phyloP scores from a whole-genome alignment of 2,113 vertebrate species.

The Ia io region DNA sequence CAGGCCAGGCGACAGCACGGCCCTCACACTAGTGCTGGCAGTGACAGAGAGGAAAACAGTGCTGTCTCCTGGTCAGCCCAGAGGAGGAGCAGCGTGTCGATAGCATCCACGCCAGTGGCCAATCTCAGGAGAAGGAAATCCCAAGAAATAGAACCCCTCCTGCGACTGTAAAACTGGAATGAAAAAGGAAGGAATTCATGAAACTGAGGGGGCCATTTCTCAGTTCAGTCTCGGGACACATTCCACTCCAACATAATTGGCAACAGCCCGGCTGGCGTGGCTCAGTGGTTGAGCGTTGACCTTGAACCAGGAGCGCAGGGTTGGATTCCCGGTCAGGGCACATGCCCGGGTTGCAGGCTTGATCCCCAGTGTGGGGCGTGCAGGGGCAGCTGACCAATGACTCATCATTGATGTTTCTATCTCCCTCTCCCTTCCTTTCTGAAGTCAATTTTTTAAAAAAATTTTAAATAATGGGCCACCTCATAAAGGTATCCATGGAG shows the following conservation, averaged over 20 bases:
- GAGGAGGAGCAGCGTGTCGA: not conserved
- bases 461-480: no score
- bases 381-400: no score
- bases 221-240: not conserved
- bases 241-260: not conserved
- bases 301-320: no score
- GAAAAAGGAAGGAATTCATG: not conserved
- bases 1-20: not conserved
- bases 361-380: no score
- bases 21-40: not conserved
- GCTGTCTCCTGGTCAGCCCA: not conserved
- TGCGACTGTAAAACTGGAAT: not conserved
- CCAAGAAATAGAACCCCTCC: not conserved
- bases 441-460: no score
- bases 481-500: not conserved
- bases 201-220: not conserved
- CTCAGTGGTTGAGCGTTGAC: no score
- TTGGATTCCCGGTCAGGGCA: no score
- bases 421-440: no score
- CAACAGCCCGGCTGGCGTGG: not conserved
- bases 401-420: no score
- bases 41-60: not conserved
- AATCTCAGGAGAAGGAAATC: not conserved
- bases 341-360: no score
- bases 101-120: not conserved